Conservation (phyloP, 2,113 vertebrate species). For the Nerophis ophidion region DNA sequence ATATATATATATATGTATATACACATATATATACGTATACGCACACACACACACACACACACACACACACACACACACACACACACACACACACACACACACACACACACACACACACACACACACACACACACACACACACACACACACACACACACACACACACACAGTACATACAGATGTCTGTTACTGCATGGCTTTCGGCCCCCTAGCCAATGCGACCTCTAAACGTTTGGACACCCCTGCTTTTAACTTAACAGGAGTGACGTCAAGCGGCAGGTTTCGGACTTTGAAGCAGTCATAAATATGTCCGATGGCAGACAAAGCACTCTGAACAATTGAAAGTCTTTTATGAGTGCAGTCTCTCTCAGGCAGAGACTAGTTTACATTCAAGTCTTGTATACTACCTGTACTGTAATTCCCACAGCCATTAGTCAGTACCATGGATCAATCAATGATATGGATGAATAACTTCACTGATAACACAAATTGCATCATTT, state of each 20-base stretch:
- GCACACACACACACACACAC: no score
- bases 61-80: no score
- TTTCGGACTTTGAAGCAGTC: slow-evolving; percentile 7
- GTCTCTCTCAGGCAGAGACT: slow-evolving; percentile 6
- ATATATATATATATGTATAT: no score
- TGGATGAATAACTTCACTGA: slow-evolving; percentile 13
- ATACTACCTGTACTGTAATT: slow-evolving; percentile 31
- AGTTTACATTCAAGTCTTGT: slow-evolving; percentile 3
- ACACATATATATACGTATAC: no score
- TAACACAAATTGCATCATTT: background rate
- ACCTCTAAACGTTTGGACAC: no score
- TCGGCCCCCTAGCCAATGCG: no score
- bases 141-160: no score
- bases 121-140: no score
- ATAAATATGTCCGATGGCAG: slow-evolving; percentile 22
- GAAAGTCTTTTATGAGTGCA: slow-evolving; percentile 7
- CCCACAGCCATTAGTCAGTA: slow-evolving; percentile 33
- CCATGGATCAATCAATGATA: slow-evolving; percentile 48
- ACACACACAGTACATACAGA: no score
- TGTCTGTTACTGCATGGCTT: no score
- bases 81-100: no score
- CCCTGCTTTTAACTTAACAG: background rate
- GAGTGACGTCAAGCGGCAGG: background rate
- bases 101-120: no score
- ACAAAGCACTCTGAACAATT: slow-evolving; percentile 25